Percentiles rank a stretch among this genome's conserved stretches.
These are phyloP conservation scores for Pemphredon lugubris DNA, from an alignment of 2,888 invertebrate species.

Conservation along the genomic window DNA sequence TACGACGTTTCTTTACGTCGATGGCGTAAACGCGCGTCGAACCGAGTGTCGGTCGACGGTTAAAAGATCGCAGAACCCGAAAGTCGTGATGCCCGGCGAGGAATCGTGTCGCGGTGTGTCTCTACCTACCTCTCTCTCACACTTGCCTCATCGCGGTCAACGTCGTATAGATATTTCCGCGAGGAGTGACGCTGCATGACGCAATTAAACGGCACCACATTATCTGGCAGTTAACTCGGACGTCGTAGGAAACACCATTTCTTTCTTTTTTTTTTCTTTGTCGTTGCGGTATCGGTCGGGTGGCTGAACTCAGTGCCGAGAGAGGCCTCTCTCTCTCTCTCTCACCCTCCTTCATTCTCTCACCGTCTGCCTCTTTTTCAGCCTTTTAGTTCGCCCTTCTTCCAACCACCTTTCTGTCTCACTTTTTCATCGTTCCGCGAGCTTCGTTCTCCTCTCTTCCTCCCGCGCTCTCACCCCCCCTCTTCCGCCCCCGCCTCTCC, in stretches of 20 bases:
- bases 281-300: conserved; percentile 1
- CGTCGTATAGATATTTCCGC: conserved; percentile 5
- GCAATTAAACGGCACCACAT: conserved; percentile 63
- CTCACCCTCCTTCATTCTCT: conserved; percentile 44
- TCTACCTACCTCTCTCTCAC: no score
- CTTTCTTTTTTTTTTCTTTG: no score
- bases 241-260: conserved; percentile 46
- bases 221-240: conserved; percentile 61
- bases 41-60: not conserved
- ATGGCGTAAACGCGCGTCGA: not conserved
- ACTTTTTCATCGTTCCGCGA: conserved; percentile 6
- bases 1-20: not conserved
- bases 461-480: conserved; percentile 15
- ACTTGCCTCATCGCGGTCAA: not conserved
- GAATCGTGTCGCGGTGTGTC: no score
- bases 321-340: conserved; percentile 28
- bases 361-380: conserved; percentile 38
- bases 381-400: conserved; percentile 13
- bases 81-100: not conserved
- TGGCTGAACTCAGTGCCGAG: conserved; percentile 9
- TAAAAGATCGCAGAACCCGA: not conserved
- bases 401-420: conserved; percentile 26
- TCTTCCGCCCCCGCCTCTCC: conserved; percentile 5
- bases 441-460: conserved; percentile 13
- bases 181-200: conserved; percentile 45